Evolutionary conservation across 2,888 invertebrate species (phyloP).

Genomic region (Syritta pipiens): DNA sequence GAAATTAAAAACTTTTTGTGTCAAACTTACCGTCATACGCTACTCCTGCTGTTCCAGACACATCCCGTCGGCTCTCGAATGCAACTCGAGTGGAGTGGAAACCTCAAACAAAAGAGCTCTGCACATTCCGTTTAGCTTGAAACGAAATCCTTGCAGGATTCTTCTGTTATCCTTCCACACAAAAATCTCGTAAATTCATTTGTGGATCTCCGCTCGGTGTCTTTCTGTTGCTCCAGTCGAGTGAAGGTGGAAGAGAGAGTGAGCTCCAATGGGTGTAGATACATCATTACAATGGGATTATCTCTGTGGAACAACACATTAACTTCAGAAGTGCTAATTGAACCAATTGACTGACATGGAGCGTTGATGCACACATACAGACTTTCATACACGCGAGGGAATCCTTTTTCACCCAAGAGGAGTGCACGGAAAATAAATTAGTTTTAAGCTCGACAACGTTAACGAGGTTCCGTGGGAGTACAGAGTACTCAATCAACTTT

Average conservation of each 20-base stretch:
- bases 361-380: slow-evolving; percentile 15
- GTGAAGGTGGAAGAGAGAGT: not conserved
- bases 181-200: slow-evolving; percentile 59
- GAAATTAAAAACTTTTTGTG: too few species aligned
- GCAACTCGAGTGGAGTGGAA: too few species aligned
- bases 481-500: slow-evolving; percentile 4
- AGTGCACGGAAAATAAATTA: slow-evolving; percentile 19
- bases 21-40: too few species aligned
- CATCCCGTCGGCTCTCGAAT: too few species aligned
- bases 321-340: slow-evolving; percentile 60
- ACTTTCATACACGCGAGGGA: not conserved
- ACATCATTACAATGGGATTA: slow-evolving; percentile 53
- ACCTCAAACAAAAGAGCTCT: too few species aligned
- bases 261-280: not conserved
- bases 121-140: slow-evolving; percentile 13
- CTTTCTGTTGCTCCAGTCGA: not conserved
- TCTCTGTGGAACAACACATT: slow-evolving; percentile 46
- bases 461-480: slow-evolving; percentile 1
- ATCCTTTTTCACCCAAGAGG: slow-evolving; percentile 18
- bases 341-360: slow-evolving; percentile 54
- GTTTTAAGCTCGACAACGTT: slow-evolving; percentile 1
- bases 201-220: slow-evolving; percentile 8
- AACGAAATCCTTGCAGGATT: slow-evolving; percentile 23
- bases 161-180: not conserved
- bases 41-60: too few species aligned